A percentile compares a stretch with the other conserved stretches of the same genome.
These are phyloP conservation scores for Nomada fabriciana DNA, from an alignment of 2,888 invertebrate genomes.

Conservation along the genomic window DNA sequence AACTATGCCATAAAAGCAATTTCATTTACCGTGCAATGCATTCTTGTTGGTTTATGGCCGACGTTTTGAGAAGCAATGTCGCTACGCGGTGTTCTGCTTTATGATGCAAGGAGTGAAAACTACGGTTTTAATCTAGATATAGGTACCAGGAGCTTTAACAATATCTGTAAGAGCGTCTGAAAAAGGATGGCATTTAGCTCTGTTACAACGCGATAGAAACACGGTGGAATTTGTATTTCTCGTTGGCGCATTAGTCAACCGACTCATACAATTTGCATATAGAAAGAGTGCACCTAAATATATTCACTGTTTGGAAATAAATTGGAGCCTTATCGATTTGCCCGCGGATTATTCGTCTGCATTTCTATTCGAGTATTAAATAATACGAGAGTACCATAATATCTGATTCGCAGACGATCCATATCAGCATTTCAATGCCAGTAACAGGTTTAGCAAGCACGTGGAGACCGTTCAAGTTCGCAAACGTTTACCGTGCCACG, in stretches of 20 bases:
- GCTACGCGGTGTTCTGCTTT: background rate
- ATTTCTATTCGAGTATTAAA: no score
- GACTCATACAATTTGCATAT: no score
- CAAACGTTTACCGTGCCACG: slow-evolving; percentile 1
- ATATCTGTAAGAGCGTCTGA: background rate
- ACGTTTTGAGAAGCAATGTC: background rate
- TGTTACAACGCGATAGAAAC: no score
- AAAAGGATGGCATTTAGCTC: background rate
- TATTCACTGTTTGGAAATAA: no score
- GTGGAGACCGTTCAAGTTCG: background rate
- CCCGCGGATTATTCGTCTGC: no score
- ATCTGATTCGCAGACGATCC: background rate
- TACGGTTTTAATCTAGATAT: background rate
- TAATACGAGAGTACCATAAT: background rate
- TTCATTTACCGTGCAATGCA: background rate
- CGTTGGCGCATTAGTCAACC: no score
- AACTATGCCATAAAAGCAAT: background rate
- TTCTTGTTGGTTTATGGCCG: background rate
- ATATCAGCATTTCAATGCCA: background rate
- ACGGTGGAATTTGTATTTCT: no score
- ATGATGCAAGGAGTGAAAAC: background rate
- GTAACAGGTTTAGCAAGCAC: background rate
- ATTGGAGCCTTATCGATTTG: no score
- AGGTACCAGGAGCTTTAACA: background rate
- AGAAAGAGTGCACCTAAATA: no score